Evolutionary conservation across 2,113 vertebrate species (phyloP).

Genomic region (Pantherophis guttatus): DNA sequence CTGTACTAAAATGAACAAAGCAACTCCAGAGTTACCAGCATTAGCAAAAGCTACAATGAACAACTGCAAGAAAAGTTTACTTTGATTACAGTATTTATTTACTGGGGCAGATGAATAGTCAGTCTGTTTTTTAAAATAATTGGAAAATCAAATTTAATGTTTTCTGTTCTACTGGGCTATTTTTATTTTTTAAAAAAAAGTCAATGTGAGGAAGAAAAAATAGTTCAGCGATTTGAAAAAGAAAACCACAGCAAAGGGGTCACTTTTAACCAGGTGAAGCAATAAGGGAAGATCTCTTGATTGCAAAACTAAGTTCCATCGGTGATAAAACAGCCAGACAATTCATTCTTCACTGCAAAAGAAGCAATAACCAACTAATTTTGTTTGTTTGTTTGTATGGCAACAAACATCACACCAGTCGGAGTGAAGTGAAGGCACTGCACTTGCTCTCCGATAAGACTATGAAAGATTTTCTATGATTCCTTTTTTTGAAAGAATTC

Average conservation of each 20-base stretch:
- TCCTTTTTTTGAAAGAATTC: background rate
- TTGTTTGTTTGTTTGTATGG: background rate
- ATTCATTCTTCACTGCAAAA: no score
- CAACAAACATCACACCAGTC: background rate
- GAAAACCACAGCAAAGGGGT: background rate
- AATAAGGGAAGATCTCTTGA: background rate
- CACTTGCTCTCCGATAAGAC: background rate
- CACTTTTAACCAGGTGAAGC: background rate
- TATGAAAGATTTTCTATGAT: background rate
- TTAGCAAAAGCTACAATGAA: conserved; percentile 11
- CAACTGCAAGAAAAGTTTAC: background rate
- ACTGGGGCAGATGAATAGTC: background rate
- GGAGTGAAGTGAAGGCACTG: background rate
- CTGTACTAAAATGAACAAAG: conserved; percentile 9
- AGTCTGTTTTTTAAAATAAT: background rate
- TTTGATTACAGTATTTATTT: background rate
- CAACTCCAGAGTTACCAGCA: conserved; percentile 11
- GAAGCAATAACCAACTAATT: no score
- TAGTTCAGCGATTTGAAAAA: background rate
- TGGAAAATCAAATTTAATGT: background rate
- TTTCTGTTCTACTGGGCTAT: background rate
- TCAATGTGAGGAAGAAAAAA: background rate
- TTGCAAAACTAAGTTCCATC: background rate
- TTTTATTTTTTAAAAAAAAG: background rate
- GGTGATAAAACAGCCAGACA: background rate